Percentiles rank a stretch among this genome's conserved stretches.
Conservation (phyloP, 2,797 vertebrate species). For the Rallus crepitans region DNA sequence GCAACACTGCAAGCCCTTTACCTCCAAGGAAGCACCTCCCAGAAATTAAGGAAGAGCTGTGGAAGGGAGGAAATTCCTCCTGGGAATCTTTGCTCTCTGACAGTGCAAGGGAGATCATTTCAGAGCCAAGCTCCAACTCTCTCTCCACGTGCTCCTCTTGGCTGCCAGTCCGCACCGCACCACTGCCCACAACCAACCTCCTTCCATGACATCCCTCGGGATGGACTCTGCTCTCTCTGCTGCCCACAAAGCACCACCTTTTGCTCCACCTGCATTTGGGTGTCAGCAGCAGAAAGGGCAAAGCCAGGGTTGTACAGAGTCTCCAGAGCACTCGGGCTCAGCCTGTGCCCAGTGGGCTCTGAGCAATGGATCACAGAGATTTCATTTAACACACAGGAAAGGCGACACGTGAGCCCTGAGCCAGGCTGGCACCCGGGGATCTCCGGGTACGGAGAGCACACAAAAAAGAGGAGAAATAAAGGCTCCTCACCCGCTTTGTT, state of each 20-base stretch:
- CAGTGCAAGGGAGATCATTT: rapidly evolving
- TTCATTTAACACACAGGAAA: neutral
- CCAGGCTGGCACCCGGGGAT: neutral
- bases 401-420: neutral
- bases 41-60: neutral
- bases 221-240: neutral
- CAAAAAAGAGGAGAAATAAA: neutral
- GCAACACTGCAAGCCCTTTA: neutral
- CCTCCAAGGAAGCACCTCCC: neutral
- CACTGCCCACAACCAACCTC: neutral
- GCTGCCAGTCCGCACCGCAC: neutral
- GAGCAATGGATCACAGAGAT: neutral
- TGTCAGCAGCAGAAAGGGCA: neutral
- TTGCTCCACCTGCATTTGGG: neutral
- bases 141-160: neutral
- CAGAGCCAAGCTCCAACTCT: neutral
- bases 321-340: neutral
- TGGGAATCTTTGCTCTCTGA: neutral
- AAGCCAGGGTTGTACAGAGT: neutral
- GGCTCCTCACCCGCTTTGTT: constrained; percentile 88
- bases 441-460: neutral
- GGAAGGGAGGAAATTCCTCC: neutral
- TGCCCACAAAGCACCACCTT: neutral
- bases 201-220: neutral
- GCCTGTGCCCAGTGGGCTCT: neutral